Percentiles rank a stretch among this genome's conserved stretches.
Evolutionary conservation across 2,113 vertebrate genomes (phyloP).

Genomic region (Pygoscelis adeliae): DNA sequence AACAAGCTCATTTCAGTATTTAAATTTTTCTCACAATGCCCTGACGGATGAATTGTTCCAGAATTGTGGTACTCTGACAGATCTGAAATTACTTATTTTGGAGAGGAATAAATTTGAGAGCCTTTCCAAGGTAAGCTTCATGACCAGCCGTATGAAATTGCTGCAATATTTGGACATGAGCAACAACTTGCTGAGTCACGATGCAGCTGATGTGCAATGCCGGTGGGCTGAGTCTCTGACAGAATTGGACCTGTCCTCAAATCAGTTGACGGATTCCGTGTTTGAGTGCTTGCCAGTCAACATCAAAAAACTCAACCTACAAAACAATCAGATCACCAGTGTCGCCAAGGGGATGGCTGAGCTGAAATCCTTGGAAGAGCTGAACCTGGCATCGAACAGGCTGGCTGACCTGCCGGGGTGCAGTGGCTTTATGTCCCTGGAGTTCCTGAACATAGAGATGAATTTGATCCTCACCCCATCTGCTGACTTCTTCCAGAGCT

Average conservation of each 20-base stretch:
- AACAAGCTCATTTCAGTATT: conserved; percentile 71
- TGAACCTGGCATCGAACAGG: conserved; percentile 84
- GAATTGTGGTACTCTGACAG: conserved; percentile 73
- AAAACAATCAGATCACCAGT: conserved; percentile 78
- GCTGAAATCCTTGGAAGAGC: conserved; percentile 72
- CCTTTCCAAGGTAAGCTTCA: conserved; percentile 71
- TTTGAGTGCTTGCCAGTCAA: conserved; percentile 84
- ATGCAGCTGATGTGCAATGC: conserved; percentile 47
- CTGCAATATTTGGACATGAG: conserved; percentile 80
- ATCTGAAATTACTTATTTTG: conserved; percentile 75
- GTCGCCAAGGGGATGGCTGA: conserved; percentile 62
- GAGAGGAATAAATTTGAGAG: conserved; percentile 79
- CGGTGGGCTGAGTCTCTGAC: conserved; percentile 78
- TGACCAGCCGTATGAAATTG: conserved; percentile 76
- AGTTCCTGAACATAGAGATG: conserved; percentile 66
- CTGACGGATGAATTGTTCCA: conserved; percentile 83
- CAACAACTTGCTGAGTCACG: conserved; percentile 77
- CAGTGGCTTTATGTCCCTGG: conserved; percentile 63
- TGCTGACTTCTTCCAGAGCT: conserved; percentile 70
- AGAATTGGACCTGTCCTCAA: conserved; percentile 83
- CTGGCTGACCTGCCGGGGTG: conserved; percentile 83
- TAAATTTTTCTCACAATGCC: conserved; percentile 84
- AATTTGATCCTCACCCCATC: conserved; percentile 80
- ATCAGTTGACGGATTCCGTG: conserved; percentile 71
- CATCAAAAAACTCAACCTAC: conserved; percentile 71